Evolutionary conservation across 1,140 invertebrate species (phyloP).

Genomic region (Chlorops oryzae): DNA sequence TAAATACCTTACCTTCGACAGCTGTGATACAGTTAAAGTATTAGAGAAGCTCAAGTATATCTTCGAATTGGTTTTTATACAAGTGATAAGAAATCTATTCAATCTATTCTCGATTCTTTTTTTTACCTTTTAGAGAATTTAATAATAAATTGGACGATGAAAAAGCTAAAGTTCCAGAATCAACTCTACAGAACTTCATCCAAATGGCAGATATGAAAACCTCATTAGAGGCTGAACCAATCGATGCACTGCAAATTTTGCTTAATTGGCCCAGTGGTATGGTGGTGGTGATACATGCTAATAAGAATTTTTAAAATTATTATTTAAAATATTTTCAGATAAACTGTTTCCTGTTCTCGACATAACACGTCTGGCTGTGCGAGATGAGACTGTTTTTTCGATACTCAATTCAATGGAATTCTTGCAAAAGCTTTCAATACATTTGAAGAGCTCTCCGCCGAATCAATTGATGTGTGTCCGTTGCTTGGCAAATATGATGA

Average conservation of each 20-base stretch:
- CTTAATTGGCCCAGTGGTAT: constrained; percentile 71
- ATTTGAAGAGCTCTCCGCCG: constrained; percentile 51
- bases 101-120: constrained; percentile 11
- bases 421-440: constrained; percentile 44
- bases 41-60: constrained; percentile 51
- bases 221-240: constrained; percentile 45
- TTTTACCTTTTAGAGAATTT: constrained; percentile 58
- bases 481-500: constrained; percentile 70
- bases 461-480: constrained; percentile 75
- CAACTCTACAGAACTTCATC: constrained; percentile 56
- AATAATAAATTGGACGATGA: constrained; percentile 57
- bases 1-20: constrained; percentile 48
- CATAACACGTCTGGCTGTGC: constrained; percentile 69
- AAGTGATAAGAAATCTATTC: constrained; percentile 6
- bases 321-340: constrained; percentile 54
- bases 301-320: background rate
- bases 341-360: constrained; percentile 83
- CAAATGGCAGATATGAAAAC: constrained; percentile 50
- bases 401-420: constrained; percentile 52
- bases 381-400: constrained; percentile 57
- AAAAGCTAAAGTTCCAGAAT: constrained; percentile 49
- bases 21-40: constrained; percentile 49
- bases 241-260: constrained; percentile 60
- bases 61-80: background rate
- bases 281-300: background rate